A percentile compares a stretch with the other conserved stretches of the same genome.
Conservation (phyloP, 1,140 invertebrate genomes). For the Maniola jurtina region DNA sequence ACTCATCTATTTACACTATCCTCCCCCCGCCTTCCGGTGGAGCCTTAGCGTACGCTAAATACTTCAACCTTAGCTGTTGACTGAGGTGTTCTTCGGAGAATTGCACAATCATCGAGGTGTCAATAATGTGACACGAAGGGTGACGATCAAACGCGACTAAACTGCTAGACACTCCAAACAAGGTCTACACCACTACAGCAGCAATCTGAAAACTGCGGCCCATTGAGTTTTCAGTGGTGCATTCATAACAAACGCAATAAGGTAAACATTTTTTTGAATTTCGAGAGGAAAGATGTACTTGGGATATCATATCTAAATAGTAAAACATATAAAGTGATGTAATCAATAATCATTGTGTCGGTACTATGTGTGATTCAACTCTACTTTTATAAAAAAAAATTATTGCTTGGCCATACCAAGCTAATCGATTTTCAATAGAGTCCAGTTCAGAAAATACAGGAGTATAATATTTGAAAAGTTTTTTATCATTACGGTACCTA, state of each 20-base stretch:
- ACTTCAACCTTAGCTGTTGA: constrained; percentile 75
- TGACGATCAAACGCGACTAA: constrained; percentile 60
- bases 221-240: constrained; percentile 25
- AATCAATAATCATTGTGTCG: too few relatives aligned
- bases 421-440: too few relatives aligned
- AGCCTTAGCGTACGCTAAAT: constrained; percentile 72
- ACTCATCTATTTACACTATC: constrained; percentile 76
- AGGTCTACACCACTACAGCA: constrained; percentile 40
- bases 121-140: constrained; percentile 68
- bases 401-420: too few relatives aligned
- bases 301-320: too few relatives aligned
- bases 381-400: too few relatives aligned
- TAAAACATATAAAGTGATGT: too few relatives aligned
- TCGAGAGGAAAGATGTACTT: not conserved
- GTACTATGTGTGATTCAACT: too few relatives aligned
- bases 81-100: constrained; percentile 72
- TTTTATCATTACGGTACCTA: too few relatives aligned
- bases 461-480: too few relatives aligned
- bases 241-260: constrained; percentile 8
- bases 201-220: constrained; percentile 33
- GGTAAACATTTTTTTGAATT: not conserved
- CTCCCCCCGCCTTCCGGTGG: constrained; percentile 72
- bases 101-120: constrained; percentile 73
- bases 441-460: too few relatives aligned
- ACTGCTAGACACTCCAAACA: constrained; percentile 40